phyloP scores from a whole-genome alignment of 2,888 invertebrate genomes.

The Pandemis corylana region DNA sequence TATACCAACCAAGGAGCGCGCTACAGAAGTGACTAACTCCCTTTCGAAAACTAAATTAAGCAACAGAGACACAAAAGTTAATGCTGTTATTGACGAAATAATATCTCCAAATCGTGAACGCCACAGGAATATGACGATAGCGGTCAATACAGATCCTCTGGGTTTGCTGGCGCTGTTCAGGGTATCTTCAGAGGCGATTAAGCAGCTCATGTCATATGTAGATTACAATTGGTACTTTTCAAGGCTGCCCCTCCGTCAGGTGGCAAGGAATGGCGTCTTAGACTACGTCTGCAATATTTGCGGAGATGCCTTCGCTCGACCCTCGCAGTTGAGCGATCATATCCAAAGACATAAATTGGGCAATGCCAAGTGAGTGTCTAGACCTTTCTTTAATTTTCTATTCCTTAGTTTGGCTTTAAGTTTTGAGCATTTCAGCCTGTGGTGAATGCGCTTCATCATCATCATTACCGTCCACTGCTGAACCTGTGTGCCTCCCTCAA shows the following conservation, averaged over 20 bases:
- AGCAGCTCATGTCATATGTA: constrained; percentile 63
- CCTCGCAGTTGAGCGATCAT: constrained; percentile 67
- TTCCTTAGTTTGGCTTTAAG: too few species aligned
- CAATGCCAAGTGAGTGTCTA: constrained; percentile 58
- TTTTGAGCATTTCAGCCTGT: too few species aligned
- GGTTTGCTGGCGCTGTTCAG: constrained; percentile 63
- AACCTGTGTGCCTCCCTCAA: too few species aligned
- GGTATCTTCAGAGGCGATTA: constrained; percentile 65
- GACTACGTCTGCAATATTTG: constrained; percentile 71
- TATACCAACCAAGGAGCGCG: constrained; percentile 64
- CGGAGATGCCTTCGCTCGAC: constrained; percentile 62
- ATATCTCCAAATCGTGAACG: constrained; percentile 27
- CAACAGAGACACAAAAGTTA: constrained; percentile 34
- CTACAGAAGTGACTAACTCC: constrained; percentile 65
- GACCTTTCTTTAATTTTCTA: too few species aligned
- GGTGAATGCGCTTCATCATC: too few species aligned
- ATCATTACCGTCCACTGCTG: too few species aligned
- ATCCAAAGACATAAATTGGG: constrained; percentile 64
- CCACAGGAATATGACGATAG: constrained; percentile 57
- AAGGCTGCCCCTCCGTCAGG: constrained; percentile 49
- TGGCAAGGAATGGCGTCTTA: constrained; percentile 32
- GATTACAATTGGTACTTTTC: constrained; percentile 60
- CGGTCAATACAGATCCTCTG: constrained; percentile 76
- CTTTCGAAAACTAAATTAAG: constrained; percentile 47
- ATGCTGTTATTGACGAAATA: constrained; percentile 47